Evolutionary conservation across 2,113 vertebrate species (phyloP), one percentile per base, ranked within the genome.

Genomic region (Spilogale gracilis): DNA sequence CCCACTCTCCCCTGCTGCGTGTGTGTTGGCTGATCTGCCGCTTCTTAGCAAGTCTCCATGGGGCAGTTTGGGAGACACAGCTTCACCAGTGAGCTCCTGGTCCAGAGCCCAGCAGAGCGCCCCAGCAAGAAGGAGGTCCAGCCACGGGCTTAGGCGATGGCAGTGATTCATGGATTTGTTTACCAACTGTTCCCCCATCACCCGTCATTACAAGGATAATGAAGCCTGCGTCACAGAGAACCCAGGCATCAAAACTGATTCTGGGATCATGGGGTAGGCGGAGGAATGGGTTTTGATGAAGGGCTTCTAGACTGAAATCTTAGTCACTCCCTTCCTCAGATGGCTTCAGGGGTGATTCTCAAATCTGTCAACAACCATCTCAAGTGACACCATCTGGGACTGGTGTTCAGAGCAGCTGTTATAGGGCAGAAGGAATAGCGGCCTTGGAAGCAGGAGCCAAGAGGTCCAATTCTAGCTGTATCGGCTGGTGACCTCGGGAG

Each of bases 371-470:
- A n/a, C 63, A 54, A 56, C 32, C 25, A 4, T 82, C 84, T 73
- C 85, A 90, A 21, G 6, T 58, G 65, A 45, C 48, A 9, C n/a
- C 69, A 3, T 17, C 69, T 9, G n/a, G 32, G 76, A 76, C 27
- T 23, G 61, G 58, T 16, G 52, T 82, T 73, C 56, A 83, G 88
- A 94, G 58, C 69, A 97, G 71, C 84, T 85, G 76, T 43, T 74
- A 16, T 2, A 1, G 30, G 43, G 71, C 45, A 81, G 83, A 45
- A 76, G 87, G 71, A 13, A 17, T 2, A 43, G 0, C 38, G 50
- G 61, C 38, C 71, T 86, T 56, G 38, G 30, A 52, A 67, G 43
- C 2, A 1, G 8, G 54, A 89, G 13, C 50, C 20, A 18, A 17
- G 16, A 60, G 30, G 61, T 93, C 48, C 16, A 63, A 32, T 50